Evolutionary conservation across 2,888 invertebrate genomes (phyloP).

Genomic region (Petrophora chlorosata): DNA sequence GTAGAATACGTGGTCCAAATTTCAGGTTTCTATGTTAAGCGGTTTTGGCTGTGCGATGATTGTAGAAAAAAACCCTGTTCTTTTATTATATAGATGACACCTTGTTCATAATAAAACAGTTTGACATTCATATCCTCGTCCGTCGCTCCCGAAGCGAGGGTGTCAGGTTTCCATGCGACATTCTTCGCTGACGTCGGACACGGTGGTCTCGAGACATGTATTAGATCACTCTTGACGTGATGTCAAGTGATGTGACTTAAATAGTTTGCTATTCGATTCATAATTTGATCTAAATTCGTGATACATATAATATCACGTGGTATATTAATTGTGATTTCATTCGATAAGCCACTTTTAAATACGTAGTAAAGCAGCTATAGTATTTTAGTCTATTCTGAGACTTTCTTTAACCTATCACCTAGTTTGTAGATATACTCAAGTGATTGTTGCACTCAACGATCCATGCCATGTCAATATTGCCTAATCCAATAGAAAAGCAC

Average conservation of each 20-base stretch:
- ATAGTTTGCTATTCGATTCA: neutral
- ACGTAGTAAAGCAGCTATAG: neutral
- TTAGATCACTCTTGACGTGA: conserved; percentile 17
- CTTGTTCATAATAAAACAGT: conserved; percentile 43
- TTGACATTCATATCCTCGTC: conserved; percentile 46
- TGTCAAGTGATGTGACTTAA: conserved; percentile 5
- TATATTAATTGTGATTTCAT: too few species aligned
- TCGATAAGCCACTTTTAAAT: too few species aligned
- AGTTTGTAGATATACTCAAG: neutral
- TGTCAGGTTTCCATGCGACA: conserved; percentile 63
- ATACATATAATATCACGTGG: too few species aligned
- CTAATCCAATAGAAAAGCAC: conserved; percentile 55
- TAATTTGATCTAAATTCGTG: too few species aligned
- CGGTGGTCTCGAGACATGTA: conserved; percentile 50
- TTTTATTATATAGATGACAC: too few species aligned
- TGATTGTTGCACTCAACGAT: conserved; percentile 40
- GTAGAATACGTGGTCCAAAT: too few species aligned
- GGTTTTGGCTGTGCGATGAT: too few species aligned
- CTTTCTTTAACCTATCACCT: neutral
- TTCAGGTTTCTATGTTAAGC: too few species aligned
- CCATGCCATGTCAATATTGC: conserved; percentile 58
- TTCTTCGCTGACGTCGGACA: conserved; percentile 52
- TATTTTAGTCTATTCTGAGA: too few species aligned
- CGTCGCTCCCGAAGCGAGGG: conserved; percentile 50
- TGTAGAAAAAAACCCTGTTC: too few species aligned